Percentiles rank a stretch among this genome's conserved stretches.
Evolutionary conservation across 2,113 vertebrate genomes (phyloP).

Genomic region (Lophura nycthemera): DNA sequence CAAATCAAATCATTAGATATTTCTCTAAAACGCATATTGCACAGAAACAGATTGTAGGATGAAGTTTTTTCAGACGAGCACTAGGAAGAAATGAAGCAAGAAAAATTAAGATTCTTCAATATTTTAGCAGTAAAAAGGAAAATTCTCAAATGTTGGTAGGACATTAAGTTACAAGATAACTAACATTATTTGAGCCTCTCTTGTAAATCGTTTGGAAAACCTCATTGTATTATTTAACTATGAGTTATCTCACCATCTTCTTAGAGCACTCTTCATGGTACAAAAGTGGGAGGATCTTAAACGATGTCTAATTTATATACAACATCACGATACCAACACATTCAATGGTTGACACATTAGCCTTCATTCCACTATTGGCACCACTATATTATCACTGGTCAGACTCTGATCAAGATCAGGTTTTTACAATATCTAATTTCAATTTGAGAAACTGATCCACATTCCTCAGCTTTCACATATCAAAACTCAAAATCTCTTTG

Average conservation of each 20-base stretch:
- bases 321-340: fast-evolving
- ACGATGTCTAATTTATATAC: background rate
- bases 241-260: background rate
- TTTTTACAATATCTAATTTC: background rate
- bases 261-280: background rate
- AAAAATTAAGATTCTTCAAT: background rate
- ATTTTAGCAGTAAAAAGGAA: background rate
- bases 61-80: background rate
- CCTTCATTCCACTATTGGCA: background rate
- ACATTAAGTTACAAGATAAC: background rate
- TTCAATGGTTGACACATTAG: background rate
- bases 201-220: background rate
- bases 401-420: background rate
- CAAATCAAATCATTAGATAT: background rate
- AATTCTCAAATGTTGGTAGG: background rate
- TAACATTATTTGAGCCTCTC: background rate
- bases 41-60: background rate
- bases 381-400: background rate
- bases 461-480: background rate
- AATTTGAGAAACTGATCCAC: background rate
- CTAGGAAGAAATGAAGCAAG: background rate
- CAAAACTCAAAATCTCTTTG: background rate
- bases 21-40: background rate
- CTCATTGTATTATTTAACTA: background rate
- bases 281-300: background rate